Evolutionary conservation across 2,113 vertebrate species (phyloP), one percentile per base, ranked within the genome.

Genomic region (Lepus europaeus): DNA sequence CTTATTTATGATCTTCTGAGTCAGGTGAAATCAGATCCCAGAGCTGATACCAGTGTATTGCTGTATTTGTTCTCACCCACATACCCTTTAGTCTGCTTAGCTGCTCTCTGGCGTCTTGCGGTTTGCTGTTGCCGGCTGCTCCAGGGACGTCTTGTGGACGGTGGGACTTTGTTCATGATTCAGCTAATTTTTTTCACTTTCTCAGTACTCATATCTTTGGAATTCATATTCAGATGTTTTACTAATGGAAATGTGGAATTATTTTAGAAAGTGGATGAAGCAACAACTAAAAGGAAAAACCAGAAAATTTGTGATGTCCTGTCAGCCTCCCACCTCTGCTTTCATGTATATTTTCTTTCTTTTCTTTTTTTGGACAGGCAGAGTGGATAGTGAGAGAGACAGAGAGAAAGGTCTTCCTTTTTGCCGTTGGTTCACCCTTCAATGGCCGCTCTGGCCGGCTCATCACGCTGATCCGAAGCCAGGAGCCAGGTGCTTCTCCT

Each of bases 221-320:
- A 22, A 63, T 87, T 91, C 25, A 78, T 88, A 68, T 76, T 94
- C 27, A 80, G 68, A n/a, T 90, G 45, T 90, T 86, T 79, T 68
- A 87, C 39, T 76, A 63, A 45, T 29, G 22, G 45, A n/a, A 70
- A 5, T 72, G 9, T 76, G 29, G 45, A 81, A 45, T 94, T 56
- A 77, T 45, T 87, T 33, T 39, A 87, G 45, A 70, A 91, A 27
- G 27, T 81, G 39, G 31, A 59, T 66, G 70, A 83, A 82, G n/a
- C 45, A 83, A 72, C 10, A 77, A 27, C 17, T 31, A 61, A 61
- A 12, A 94, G 77, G 72, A 77, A 29, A 77, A 88, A 85, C 80
- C 73, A 51, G 23, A 69, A 72, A 29, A 2, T 86, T 11, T 64
- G 20, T 69, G 39, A 20, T 92, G 77, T 84, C 76, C 68, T 85